Conservation (phyloP, 2,113 vertebrate genomes). For the Accipiter virgatus region DNA sequence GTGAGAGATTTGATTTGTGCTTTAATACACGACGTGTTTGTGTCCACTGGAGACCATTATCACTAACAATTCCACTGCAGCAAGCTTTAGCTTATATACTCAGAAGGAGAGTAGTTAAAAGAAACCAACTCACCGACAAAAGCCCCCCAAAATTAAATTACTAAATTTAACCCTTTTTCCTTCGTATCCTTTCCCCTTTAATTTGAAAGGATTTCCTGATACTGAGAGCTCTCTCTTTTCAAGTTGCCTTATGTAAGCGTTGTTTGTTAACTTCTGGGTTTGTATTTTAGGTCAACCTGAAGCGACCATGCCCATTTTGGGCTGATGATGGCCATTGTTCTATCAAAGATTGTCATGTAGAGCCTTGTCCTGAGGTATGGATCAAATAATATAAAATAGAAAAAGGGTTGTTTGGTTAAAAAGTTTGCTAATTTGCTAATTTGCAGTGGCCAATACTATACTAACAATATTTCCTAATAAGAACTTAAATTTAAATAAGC, state of each 20-base stretch:
- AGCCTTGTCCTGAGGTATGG: constrained; percentile 94
- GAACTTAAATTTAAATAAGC: neutral
- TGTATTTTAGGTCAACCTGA: constrained; percentile 87
- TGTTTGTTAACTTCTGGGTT: neutral
- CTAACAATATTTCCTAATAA: neutral
- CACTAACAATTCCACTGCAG: neutral
- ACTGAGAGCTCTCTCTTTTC: neutral
- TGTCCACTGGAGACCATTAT: neutral
- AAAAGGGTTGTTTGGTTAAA: neutral
- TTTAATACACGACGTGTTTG: neutral
- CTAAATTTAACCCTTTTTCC: neutral
- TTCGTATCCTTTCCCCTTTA: neutral
- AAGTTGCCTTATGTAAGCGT: neutral
- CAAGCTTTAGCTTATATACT: neutral
- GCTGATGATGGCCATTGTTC: constrained; percentile 91
- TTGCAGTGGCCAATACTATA: neutral
- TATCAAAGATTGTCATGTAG: constrained; percentile 96
- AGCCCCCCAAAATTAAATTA: neutral
- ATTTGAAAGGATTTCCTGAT: neutral
- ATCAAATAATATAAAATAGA: neutral
- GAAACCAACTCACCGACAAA: neutral
- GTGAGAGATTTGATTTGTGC: neutral
- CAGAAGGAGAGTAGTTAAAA: neutral
- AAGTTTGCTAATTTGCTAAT: neutral
- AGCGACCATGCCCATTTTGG: constrained; percentile 96